Base-by-base conservation (phyloP, 2,888 invertebrate genomes). In the Plagodis dolabraria region DNA sequence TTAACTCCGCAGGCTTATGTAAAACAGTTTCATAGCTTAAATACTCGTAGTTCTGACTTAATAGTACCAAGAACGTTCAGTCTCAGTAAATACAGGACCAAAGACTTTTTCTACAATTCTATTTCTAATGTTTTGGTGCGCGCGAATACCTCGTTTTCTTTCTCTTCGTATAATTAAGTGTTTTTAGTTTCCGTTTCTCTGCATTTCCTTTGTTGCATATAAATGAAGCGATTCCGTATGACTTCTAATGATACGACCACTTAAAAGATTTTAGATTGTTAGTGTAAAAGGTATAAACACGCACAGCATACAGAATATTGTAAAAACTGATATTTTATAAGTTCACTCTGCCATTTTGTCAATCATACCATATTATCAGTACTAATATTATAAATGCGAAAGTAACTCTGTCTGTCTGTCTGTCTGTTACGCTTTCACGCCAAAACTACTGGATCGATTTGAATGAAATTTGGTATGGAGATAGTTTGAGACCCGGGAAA, bases 111-210 rank as follows among this genome's bases (percentile, higher is more conserved):
- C 80, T 80, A 68, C 69, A 69, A 60, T 72, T 63, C 65, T 59
- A 60, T 60, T 70, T 74, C 75, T 79, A 83, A 80, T 79, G 76
- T 72, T 72, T 67, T 67, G 64, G 65, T 59, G 60, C 70, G 69
- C 75, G 75, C 75, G 69, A 80, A 76, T 69, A 63, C 69, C 77
- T 79, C 77, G 75, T 83, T 82, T 77, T 60, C 65, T 64, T 64
- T 64, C 59, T 52, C 49, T 40, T 49, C 64, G 63, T 57, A 58
- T 55, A 69, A 70, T 70, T 64, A 57, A 53, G 57, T 60, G 6
- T 55, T 43, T 54, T 53, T 12, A 35, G 51, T 58, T 62, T 64
- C 58, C 62, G 53, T 55, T 59, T 64, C 42, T 40, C 22, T 61
- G 42, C 44, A 44, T 33, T 53, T 59, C 65, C 64, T 63, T 56